Evolutionary conservation across 2,113 vertebrate genomes (phyloP).

Genomic region (cattle (Bos taurus)): DNA sequence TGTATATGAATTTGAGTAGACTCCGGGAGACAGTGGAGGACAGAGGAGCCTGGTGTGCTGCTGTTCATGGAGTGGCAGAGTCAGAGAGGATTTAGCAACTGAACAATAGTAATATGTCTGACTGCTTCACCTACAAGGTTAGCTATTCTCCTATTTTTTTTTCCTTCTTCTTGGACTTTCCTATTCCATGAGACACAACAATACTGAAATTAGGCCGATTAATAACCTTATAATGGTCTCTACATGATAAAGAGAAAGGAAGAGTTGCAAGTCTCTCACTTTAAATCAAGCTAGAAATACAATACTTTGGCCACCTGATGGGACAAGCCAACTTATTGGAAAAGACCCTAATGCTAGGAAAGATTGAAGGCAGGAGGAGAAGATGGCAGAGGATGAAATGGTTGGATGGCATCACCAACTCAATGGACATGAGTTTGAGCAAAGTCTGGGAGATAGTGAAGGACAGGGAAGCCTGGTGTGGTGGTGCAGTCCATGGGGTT

Average conservation of each 20-base stretch:
- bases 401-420: neutral
- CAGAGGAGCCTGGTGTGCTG: neutral
- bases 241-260: neutral
- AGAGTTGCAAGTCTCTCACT: neutral
- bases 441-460: neutral
- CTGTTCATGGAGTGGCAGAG: neutral
- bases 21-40: neutral
- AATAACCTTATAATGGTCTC: neutral
- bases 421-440: neutral
- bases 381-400: neutral
- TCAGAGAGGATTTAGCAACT: neutral
- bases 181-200: neutral
- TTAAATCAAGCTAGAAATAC: neutral
- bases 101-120: neutral
- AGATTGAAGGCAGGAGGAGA: neutral
- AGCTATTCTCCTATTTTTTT: neutral
- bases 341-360: neutral
- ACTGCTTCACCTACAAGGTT: neutral
- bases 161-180: neutral
- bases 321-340: neutral
- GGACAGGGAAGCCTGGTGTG: neutral
- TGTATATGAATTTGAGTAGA: neutral
- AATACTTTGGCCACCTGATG: neutral
- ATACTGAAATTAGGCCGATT: neutral
- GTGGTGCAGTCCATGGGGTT: neutral